Conservation (phyloP, 2,888 invertebrate genomes). For the Nomada fucata region DNA sequence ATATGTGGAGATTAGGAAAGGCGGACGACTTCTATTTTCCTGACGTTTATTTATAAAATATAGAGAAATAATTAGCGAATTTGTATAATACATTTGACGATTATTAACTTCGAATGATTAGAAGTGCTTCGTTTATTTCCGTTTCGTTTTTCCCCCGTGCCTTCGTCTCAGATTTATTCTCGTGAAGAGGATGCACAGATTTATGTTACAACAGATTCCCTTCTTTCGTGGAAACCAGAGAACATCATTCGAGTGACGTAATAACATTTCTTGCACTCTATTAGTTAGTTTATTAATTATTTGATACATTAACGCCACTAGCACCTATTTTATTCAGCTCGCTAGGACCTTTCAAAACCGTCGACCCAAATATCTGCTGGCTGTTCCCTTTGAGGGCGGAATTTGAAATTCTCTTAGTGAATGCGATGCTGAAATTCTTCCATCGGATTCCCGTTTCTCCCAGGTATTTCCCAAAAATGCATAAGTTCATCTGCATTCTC, state of each 20-base stretch:
- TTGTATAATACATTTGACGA: too few species aligned
- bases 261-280: too few species aligned
- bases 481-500: neutral
- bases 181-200: too few species aligned
- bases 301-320: conserved; percentile 20
- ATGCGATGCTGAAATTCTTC: conserved; percentile 31
- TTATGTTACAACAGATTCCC: too few species aligned
- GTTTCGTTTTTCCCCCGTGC: conserved; percentile 17
- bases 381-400: conserved; percentile 24
- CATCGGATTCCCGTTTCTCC: neutral
- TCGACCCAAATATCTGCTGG: conserved; percentile 24
- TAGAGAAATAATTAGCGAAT: too few species aligned
- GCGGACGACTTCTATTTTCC: too few species aligned
- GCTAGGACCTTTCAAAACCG: conserved; percentile 11
- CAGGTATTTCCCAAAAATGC: conserved; percentile 29
- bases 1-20: too few species aligned
- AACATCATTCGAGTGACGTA: too few species aligned
- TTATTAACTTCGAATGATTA: neutral
- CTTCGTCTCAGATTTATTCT: too few species aligned
- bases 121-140: neutral
- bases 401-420: conserved; percentile 43
- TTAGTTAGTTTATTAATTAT: too few species aligned
- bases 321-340: conserved; percentile 16
- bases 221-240: too few species aligned
- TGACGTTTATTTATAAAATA: too few species aligned